These are phyloP conservation scores for Argopecten irradians DNA, from an alignment of 1,140 invertebrate genomes.

Conservation along the genomic window DNA sequence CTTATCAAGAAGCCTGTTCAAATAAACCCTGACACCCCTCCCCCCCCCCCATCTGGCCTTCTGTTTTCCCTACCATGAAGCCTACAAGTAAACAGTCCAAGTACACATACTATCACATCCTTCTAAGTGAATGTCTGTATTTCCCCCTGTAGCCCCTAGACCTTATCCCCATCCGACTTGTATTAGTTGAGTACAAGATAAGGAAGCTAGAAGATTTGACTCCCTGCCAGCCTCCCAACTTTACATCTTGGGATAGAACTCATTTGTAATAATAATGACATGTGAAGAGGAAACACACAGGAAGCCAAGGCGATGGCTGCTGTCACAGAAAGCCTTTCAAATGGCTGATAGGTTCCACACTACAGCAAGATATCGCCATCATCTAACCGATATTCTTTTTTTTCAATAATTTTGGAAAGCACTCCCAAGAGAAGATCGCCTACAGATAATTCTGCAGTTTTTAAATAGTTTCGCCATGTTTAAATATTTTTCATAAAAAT, in stretches of 20 bases:
- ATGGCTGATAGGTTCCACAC: neutral
- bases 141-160: neutral
- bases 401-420: neutral
- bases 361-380: neutral
- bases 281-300: constrained; percentile 20
- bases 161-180: neutral
- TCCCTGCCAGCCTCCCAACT: constrained; percentile 9
- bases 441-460: neutral
- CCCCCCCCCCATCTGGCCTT: neutral
- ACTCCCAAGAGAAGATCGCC: neutral
- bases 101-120: neutral
- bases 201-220: constrained; percentile 8
- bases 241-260: constrained; percentile 8
- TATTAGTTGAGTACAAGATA: neutral
- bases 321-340: constrained; percentile 8
- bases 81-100: no score
- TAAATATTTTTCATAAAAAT: neutral
- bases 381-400: neutral
- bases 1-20: neutral
- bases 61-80: neutral
- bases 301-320: neutral
- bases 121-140: neutral
- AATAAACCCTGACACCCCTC: neutral
- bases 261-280: constrained; percentile 23
- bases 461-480: neutral